phyloP scores from a whole-genome alignment of 2,888 invertebrate species.

The Chironomus riparius region DNA sequence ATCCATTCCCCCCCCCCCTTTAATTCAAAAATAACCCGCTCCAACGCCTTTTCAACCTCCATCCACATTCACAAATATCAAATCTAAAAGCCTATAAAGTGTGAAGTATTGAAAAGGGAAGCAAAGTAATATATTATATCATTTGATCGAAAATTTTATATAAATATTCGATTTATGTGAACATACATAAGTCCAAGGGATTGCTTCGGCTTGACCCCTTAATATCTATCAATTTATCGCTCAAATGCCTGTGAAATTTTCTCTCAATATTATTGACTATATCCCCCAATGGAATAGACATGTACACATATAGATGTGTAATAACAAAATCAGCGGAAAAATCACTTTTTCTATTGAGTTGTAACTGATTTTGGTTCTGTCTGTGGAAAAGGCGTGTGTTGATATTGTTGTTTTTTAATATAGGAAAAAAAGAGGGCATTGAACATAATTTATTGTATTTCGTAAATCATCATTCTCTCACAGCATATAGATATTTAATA shows the following conservation, averaged over 20 bases:
- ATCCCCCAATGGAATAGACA: not conserved
- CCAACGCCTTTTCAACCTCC: too few relatives aligned
- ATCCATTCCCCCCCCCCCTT: too few relatives aligned
- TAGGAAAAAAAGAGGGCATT: not conserved
- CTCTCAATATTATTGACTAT: not conserved
- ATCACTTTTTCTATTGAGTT: conserved; percentile 22
- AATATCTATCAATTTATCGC: conserved; percentile 26
- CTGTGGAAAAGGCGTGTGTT: not conserved
- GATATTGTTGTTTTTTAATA: too few relatives aligned
- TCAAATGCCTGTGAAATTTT: conserved; percentile 27
- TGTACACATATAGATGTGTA: not conserved
- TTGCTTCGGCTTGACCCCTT: conserved; percentile 13
- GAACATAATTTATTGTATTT: conserved; percentile 26
- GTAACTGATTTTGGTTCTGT: conserved; percentile 14
- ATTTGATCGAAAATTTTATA: not conserved
- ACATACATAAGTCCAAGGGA: not conserved
- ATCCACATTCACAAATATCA: too few relatives aligned
- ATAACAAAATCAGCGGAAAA: conserved; percentile 11
- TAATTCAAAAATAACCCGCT: too few relatives aligned
- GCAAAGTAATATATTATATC: not conserved
- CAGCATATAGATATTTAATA: conserved; percentile 2
- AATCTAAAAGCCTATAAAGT: too few relatives aligned
- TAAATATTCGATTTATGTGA: not conserved
- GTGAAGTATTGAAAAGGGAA: too few relatives aligned
- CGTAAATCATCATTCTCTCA: conserved; percentile 23